Conservation (phyloP, 2,797 vertebrate species). For the Jordanella pulchra region DNA sequence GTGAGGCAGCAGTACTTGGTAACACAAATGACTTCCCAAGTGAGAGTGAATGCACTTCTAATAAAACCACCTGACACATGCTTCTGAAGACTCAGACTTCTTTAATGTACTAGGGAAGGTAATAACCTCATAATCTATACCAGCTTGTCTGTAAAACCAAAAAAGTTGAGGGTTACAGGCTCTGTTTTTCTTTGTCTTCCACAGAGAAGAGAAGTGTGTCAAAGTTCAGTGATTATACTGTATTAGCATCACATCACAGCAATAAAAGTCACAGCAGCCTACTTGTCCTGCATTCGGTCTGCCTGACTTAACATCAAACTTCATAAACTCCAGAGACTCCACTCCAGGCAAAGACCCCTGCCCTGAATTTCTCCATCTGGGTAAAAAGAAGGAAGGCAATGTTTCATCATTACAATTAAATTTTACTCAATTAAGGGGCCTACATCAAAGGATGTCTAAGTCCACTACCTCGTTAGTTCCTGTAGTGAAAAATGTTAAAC, state of each 20-base stretch:
- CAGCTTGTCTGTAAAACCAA: constrained; percentile 5
- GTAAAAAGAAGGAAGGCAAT: not conserved
- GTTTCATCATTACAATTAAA: not conserved
- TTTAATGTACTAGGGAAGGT: not conserved
- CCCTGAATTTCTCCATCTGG: not conserved
- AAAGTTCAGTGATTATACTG: constrained; percentile 40
- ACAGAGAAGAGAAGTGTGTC: constrained; percentile 8
- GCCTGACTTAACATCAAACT: constrained; percentile 23
- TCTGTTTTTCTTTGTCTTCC: constrained; percentile 5
- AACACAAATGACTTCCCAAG: not conserved
- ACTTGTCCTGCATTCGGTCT: constrained; percentile 9
- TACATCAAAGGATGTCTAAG: too few relatives aligned
- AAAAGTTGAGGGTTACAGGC: constrained; percentile 5
- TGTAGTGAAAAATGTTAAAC: not conserved
- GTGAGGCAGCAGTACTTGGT: not conserved
- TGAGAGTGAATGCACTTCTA: not conserved
- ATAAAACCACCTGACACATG: not conserved
- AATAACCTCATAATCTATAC: constrained; percentile 11
- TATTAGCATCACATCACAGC: constrained; percentile 35
- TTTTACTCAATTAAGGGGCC: not conserved
- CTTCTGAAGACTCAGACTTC: not conserved
- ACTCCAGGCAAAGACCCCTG: not conserved
- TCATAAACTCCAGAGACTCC: not conserved
- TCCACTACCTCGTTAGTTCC: not conserved
- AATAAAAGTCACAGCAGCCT: not conserved